Percentiles rank a stretch among this genome's conserved stretches.
These are phyloP conservation scores for Spisula solida DNA, from an alignment of 2,888 invertebrate species.

Conservation along the genomic window DNA sequence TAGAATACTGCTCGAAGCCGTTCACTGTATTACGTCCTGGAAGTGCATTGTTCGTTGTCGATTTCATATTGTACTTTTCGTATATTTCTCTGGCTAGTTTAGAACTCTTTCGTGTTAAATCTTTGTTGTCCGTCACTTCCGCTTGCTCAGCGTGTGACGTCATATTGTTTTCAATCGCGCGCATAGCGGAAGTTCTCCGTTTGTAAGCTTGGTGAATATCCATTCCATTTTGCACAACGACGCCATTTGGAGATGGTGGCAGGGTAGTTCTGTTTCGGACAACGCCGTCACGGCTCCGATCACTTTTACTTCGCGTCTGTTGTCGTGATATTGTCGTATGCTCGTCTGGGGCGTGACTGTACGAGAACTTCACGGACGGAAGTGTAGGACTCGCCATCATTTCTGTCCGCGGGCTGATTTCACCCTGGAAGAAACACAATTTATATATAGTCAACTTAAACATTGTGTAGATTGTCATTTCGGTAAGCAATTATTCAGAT, in stretches of 20 bases:
- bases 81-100: constrained; percentile 69
- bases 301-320: constrained; percentile 29
- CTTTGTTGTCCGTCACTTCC: constrained; percentile 31
- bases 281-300: neutral
- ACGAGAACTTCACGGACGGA: constrained; percentile 65
- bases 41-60: constrained; percentile 54
- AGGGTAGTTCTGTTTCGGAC: constrained; percentile 41
- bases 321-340: constrained; percentile 2
- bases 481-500: no score
- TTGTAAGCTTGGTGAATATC: constrained; percentile 45
- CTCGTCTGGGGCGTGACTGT: constrained; percentile 57
- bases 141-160: constrained; percentile 23
- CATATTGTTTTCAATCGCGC: constrained; percentile 53
- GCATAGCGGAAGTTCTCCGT: constrained; percentile 50
- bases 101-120: constrained; percentile 56
- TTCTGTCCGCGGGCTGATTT: constrained; percentile 44
- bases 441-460: no score
- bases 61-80: constrained; percentile 71
- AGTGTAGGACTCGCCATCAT: constrained; percentile 58
- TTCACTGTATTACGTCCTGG: constrained; percentile 29
- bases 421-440: constrained; percentile 36
- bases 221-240: constrained; percentile 66
- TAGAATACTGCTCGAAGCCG: constrained; percentile 62
- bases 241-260: constrained; percentile 67
- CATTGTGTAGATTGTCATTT: no score